Base-by-base conservation (phyloP, 2,888 invertebrate species). In the Apocheima hispidaria region DNA sequence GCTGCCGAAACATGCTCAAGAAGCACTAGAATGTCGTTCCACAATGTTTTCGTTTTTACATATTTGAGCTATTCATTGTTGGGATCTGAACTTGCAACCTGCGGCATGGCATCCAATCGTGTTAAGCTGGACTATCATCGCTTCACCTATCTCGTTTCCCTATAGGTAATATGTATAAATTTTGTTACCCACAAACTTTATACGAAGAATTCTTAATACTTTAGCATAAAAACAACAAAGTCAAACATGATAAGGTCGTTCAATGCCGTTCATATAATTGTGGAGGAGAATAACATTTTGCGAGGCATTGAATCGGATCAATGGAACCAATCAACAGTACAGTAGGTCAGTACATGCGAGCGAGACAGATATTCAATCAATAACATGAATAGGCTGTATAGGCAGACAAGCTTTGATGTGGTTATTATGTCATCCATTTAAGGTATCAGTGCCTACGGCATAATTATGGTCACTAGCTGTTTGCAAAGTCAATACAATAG, bases 261-360 rank as follows among this genome's bases (percentile, higher is more conserved):
- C 18, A 54, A 53, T 49, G 26, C 53, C 36, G 30, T 49, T 43
- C 40, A 54, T 50, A 48, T 58, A 26, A 55, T 57, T 43, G 21
- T 20, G 43, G 68, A 49, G 28, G 20, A 44, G 68, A 71, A 76
- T 73, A 69, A 66, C 72, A 65, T 72, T 52, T 68, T 72, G 68
- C 68, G 69, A 56, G 56, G 48, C 65, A 69, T 70, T 71, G 70
- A 72, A 70, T 68, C 63, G 70, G 63, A 70, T 75, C 65, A 75
- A 73, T 70, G n/a, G 70, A 68, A 63, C 72, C 68, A 71, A 76
- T 75, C 71, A 75, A 65, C 60, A 54, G 54, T 33, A 40, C 58
- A 69, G 58, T 65, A 70, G 72, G 70, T 66, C 68, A 65, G 64
- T 60, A 57, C 57, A 56, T 55, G 54, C 28, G 60, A 68, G 57